Percentiles rank a stretch among this genome's conserved stretches.
These are phyloP conservation scores for Pogonus chalceus DNA, from an alignment of 1,140 invertebrate species.

Conservation along the genomic window DNA sequence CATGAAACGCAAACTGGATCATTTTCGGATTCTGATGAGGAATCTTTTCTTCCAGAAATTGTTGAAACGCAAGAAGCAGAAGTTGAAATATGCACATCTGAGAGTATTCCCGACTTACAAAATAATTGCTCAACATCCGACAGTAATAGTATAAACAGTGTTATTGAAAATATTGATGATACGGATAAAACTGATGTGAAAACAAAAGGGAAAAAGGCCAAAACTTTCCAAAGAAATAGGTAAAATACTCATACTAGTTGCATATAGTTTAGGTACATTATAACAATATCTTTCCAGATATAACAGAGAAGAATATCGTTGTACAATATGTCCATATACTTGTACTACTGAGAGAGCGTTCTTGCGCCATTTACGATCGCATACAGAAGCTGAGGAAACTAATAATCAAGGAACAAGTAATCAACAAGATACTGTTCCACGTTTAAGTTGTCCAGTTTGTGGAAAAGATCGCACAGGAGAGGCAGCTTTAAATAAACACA, in stretches of 20 bases:
- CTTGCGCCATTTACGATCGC: slow-evolving; percentile 38
- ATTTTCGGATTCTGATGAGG: slow-evolving; percentile 3
- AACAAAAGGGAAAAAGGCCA: neutral
- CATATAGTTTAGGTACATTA: too few relatives aligned
- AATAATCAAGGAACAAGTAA: slow-evolving; percentile 32
- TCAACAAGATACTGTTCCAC: slow-evolving; percentile 28
- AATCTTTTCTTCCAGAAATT: slow-evolving; percentile 7
- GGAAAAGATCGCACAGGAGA: slow-evolving; percentile 44
- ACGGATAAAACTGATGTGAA: neutral
- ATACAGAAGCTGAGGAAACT: slow-evolving; percentile 14
- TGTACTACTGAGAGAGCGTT: slow-evolving; percentile 49
- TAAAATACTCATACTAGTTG: too few relatives aligned
- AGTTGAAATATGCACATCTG: neutral
- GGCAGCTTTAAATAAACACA: slow-evolving; percentile 41
- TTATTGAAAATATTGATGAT: neutral
- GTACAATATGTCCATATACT: slow-evolving; percentile 43
- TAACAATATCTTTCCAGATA: slow-evolving; percentile 40
- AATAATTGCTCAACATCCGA: neutral
- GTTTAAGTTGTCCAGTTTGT: slow-evolving; percentile 47
- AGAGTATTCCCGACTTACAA: neutral
- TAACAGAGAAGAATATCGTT: slow-evolving; percentile 45
- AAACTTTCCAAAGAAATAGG: neutral
- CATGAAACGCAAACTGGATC: slow-evolving; percentile 1
- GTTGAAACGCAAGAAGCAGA: slow-evolving; percentile 5
- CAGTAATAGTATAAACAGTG: neutral